Percentiles rank a stretch among this genome's conserved stretches.
Evolutionary conservation across 1,140 invertebrate species (phyloP).

Genomic region (Drosophila leontia): DNA sequence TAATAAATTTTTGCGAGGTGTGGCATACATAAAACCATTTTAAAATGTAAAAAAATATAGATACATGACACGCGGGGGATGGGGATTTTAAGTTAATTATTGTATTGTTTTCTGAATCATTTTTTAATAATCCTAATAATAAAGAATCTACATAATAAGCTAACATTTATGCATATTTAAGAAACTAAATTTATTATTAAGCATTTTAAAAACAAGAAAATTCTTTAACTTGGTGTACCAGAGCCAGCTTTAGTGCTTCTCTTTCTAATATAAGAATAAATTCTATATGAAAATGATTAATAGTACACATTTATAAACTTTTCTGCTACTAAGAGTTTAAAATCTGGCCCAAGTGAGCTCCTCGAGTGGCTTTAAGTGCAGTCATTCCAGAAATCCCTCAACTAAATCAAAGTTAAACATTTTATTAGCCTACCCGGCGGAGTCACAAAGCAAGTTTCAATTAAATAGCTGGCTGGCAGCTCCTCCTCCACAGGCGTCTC

Average conservation of each 20-base stretch:
- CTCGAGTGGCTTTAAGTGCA: constrained; percentile 52
- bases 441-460: constrained; percentile 82
- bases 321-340: background rate
- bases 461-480: constrained; percentile 69
- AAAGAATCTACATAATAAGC: background rate
- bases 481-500: background rate
- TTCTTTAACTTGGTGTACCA: background rate
- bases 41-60: constrained; percentile 10
- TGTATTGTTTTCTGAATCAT: background rate
- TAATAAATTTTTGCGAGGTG: constrained; percentile 4
- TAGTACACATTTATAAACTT: background rate
- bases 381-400: constrained; percentile 72
- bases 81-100: constrained; percentile 4
- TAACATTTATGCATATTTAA: no score
- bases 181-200: no score
- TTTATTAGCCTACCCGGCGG: constrained; percentile 73
- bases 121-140: background rate
- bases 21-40: background rate
- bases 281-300: background rate
- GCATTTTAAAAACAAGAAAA: background rate
- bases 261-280: background rate
- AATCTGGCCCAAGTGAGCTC: constrained; percentile 1
- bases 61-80: background rate
- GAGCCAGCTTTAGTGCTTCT: no score
- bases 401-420: constrained; percentile 84